Conservation (phyloP, 92 coral and sea anemone genomes). For the Porites rus region DNA sequence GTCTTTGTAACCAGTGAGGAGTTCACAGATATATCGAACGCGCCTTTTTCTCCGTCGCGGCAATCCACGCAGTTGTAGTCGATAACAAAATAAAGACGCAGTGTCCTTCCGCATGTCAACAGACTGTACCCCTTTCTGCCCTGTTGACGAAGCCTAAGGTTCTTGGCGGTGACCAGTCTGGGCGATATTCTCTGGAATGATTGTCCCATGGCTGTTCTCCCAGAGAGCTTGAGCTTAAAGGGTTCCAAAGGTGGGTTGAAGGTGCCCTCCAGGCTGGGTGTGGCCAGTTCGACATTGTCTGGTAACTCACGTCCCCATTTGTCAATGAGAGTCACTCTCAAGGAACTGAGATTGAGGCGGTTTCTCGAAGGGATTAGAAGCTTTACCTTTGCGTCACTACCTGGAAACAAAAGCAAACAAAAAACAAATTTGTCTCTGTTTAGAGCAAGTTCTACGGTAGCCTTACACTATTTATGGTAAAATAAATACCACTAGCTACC, state of each 20-base stretch:
- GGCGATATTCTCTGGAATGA: conserved; percentile 70
- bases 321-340: conserved; percentile 43
- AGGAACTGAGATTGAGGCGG: conserved; percentile 47
- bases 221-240: conserved; percentile 67
- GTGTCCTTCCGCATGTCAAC: conserved; percentile 39
- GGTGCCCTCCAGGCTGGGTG: conserved; percentile 52
- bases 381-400: conserved; percentile 56
- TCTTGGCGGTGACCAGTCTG: conserved; percentile 58
- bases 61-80: conserved; percentile 15
- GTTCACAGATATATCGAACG: conserved; percentile 31
- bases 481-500: no score
- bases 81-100: conserved; percentile 12
- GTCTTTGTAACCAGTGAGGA: conserved; percentile 3
- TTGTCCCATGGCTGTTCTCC: conserved; percentile 47
- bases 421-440: not conserved
- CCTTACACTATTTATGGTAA: no score
- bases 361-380: conserved; percentile 59
- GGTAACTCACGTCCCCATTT: conserved; percentile 21
- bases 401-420: conserved; percentile 25
- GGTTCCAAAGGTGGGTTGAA: conserved; percentile 51
- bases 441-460: not conserved
- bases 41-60: conserved; percentile 2
- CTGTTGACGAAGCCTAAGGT: conserved; percentile 47
- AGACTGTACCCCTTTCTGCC: conserved; percentile 40
- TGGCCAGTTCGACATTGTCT: conserved; percentile 30